Evolutionary conservation across 2,113 vertebrate genomes (phyloP), one percentile per base, ranked within the genome.

Genomic region (Abramis brama): DNA sequence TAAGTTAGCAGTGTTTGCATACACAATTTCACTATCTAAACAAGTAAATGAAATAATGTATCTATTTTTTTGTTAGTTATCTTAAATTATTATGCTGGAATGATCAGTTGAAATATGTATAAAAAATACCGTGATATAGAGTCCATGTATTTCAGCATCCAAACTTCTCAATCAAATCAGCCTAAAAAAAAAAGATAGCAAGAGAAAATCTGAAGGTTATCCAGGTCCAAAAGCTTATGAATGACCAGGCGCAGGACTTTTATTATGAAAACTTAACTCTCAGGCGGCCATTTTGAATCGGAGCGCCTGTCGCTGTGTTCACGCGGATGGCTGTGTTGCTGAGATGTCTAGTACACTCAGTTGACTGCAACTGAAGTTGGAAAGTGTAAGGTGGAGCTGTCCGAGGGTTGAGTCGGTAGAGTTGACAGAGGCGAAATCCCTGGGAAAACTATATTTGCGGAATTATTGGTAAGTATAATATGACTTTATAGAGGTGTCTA

Each of bases 381-480:
- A 64, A 64, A 64, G 79, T 45, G 36, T 45, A 79, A 79, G 79
- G 79, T 64, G 79, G 79, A 80, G 79, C 59, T 80, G n/a, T 11
- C 6, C 43, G 13, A 59, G 55, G 21, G 27, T 25, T 39, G 5
- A 30, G 59, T 27, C 25, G 4, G n/a, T 47, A 45, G n/a, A 64
- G 36, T 47, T 80, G 59, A 80, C 79, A 80, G 59, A 80, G 62
- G 23, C 12, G 39, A 47, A 64, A 45, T 25, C 39, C 13, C n/a
- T 47, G 36, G 23, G 27, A 47, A 62, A 80, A 64, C 59, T 45
- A 8, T 62, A 64, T 80, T 64, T 30, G 36, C n/a, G 59, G 59
- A 64, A 47, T 27, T 47, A 47, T 5, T 64, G 39, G 79, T 80
- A 80, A 80, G 59, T 11, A 45, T 27, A 27, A 80, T 11, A 30